Conservation (phyloP, 2,113 vertebrate species). For the Apteryx mantelli region DNA sequence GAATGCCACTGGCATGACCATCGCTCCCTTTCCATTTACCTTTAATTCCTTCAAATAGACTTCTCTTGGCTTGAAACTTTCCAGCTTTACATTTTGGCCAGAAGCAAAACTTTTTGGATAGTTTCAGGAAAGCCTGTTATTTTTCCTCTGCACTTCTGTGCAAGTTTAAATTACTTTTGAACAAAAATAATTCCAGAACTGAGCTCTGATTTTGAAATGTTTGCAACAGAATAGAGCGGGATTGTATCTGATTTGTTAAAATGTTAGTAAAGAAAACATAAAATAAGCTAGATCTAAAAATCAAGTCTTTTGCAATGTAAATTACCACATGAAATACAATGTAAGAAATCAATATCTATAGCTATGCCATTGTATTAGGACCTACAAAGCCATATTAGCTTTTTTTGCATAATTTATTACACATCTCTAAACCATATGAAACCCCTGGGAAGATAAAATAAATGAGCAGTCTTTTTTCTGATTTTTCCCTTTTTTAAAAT, state of each 20-base stretch:
- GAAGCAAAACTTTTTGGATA: not conserved
- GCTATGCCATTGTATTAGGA: not conserved
- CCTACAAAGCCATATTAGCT: not conserved
- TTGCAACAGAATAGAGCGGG: not conserved
- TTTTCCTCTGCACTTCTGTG: not conserved
- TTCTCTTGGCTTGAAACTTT: not conserved
- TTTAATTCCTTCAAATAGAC: not conserved
- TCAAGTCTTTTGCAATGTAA: not conserved
- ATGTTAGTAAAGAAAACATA: not conserved
- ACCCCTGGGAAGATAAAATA: not conserved
- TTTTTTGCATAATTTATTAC: not conserved
- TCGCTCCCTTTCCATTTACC: not conserved
- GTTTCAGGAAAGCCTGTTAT: not conserved
- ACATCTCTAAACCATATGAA: not conserved
- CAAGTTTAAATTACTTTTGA: not conserved
- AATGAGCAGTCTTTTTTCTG: not conserved
- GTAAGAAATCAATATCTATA: not conserved
- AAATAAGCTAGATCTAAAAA: not conserved
- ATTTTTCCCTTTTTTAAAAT: not conserved
- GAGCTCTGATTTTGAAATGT: not conserved
- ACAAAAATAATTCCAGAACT: not conserved
- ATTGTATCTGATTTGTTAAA: not conserved
- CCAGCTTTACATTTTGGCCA: not conserved
- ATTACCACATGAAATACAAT: not conserved
- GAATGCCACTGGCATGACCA: not conserved